phyloP scores from a whole-genome alignment of 2,797 vertebrate genomes.

The Decapterus maruadsi region DNA sequence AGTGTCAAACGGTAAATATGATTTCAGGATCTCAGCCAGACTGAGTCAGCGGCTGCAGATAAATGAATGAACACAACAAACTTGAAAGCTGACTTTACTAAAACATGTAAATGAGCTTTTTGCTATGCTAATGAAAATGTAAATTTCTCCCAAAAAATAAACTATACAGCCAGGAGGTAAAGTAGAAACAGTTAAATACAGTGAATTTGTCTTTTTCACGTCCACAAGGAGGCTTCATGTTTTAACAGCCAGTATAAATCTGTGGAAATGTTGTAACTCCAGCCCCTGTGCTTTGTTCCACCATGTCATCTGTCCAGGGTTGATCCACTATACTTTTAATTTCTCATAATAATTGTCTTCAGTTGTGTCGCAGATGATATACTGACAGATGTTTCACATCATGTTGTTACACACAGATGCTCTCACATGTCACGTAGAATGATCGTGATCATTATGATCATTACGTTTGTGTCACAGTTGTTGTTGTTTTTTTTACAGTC shows the following conservation, averaged over 20 bases:
- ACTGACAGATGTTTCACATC: conserved; percentile 37
- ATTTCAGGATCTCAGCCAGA: conserved; percentile 56
- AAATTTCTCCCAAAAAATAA: conserved; percentile 57
- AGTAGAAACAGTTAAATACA: conserved; percentile 54
- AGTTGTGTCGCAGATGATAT: background rate
- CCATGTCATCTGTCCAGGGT: background rate
- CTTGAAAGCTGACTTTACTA: conserved; percentile 60
- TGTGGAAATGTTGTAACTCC: conserved; percentile 15
- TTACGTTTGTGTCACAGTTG: conserved; percentile 23
- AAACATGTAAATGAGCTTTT: conserved; percentile 71
- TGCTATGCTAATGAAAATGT: conserved; percentile 68
- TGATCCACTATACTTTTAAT: conserved; percentile 14
- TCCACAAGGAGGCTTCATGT: conserved; percentile 11
- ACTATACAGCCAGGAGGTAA: conserved; percentile 58
- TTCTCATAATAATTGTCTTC: conserved; percentile 13
- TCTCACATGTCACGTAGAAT: conserved; percentile 35
- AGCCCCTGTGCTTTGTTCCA: background rate
- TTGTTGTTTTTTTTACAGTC: background rate
- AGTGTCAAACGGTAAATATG: conserved; percentile 37
- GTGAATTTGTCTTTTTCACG: conserved; percentile 32
- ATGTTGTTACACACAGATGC: conserved; percentile 37
- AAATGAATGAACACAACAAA: conserved; percentile 60
- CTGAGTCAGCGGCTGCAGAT: conserved; percentile 41
- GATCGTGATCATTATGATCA: conserved; percentile 41
- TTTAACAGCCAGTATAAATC: conserved; percentile 7